A percentile compares a stretch with the other conserved stretches of the same genome.
These are phyloP conservation scores for Hedya salicella DNA, from an alignment of 2,888 invertebrate species.

Conservation along the genomic window DNA sequence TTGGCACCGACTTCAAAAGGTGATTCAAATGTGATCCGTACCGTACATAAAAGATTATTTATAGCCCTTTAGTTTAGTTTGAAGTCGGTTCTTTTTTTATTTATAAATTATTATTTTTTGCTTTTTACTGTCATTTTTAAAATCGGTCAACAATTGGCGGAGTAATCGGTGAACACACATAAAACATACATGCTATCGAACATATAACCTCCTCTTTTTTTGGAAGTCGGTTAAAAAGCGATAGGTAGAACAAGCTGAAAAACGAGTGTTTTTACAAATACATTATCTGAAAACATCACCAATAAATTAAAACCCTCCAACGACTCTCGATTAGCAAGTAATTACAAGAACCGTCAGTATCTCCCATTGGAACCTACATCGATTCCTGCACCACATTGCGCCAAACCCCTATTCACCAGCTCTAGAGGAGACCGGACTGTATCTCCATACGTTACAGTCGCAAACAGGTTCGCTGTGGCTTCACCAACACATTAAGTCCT, in stretches of 20 bases:
- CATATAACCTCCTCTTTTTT: too few relatives aligned
- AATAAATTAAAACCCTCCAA: conserved; percentile 13
- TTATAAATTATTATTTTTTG: too few relatives aligned
- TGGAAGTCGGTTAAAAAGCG: too few relatives aligned
- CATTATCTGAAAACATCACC: not conserved
- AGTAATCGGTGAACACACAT: too few relatives aligned
- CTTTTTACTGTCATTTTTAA: too few relatives aligned
- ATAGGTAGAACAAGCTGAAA: not conserved
- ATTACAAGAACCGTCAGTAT: conserved; percentile 35
- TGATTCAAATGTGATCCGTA: too few relatives aligned
- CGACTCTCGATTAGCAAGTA: conserved; percentile 34
- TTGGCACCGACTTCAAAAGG: too few relatives aligned
- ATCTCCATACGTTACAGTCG: conserved; percentile 3
- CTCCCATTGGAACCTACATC: conserved; percentile 36
- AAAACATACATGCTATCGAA: too few relatives aligned
- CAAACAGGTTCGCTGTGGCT: not conserved
- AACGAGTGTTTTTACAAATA: not conserved
- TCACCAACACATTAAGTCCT: conserved; percentile 31
- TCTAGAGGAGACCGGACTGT: conserved; percentile 8
- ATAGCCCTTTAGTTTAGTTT: too few relatives aligned
- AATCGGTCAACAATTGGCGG: too few relatives aligned
- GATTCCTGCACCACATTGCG: conserved; percentile 38
- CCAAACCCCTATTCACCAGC: conserved; percentile 24
- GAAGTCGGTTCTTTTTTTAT: too few relatives aligned
- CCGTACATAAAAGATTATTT: too few relatives aligned